Percentiles rank a stretch among this genome's conserved stretches.
phyloP scores from a whole-genome alignment of 2,113 vertebrate species.

The Erythrolamprus reginae region DNA sequence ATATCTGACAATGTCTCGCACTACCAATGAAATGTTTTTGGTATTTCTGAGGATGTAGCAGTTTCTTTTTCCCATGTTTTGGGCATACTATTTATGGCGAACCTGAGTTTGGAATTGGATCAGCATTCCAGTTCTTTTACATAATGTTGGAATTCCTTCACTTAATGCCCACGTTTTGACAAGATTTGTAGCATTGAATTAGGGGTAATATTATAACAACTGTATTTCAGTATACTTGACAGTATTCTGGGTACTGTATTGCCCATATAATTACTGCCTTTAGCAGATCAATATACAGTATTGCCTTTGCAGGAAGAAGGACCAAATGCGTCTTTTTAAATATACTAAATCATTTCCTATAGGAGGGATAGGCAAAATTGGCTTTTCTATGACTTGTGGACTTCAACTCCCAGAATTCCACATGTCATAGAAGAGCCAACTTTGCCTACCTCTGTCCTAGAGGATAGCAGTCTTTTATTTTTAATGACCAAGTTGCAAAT shows the following conservation, averaged over 20 bases:
- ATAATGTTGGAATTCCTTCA: neutral
- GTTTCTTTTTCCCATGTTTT: neutral
- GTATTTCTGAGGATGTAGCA: neutral
- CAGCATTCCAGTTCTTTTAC: neutral
- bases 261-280: neutral
- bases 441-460: too few relatives aligned
- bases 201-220: neutral
- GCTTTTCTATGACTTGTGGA: too few relatives aligned
- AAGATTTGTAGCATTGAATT: neutral
- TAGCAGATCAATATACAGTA: neutral
- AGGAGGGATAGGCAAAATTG: too few relatives aligned
- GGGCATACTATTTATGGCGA: neutral
- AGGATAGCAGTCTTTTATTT: neutral
- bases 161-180: neutral
- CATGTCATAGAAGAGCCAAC: too few relatives aligned
- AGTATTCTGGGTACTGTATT: neutral
- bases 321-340: neutral
- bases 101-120: neutral
- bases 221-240: neutral
- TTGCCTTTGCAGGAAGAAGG: neutral
- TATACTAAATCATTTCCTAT: neutral
- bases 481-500: neutral
- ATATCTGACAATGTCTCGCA: neutral
- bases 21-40: neutral
- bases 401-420: too few relatives aligned